Evolutionary conservation across 1,140 invertebrate genomes (phyloP).

Genomic region (Prorops nasuta): DNA sequence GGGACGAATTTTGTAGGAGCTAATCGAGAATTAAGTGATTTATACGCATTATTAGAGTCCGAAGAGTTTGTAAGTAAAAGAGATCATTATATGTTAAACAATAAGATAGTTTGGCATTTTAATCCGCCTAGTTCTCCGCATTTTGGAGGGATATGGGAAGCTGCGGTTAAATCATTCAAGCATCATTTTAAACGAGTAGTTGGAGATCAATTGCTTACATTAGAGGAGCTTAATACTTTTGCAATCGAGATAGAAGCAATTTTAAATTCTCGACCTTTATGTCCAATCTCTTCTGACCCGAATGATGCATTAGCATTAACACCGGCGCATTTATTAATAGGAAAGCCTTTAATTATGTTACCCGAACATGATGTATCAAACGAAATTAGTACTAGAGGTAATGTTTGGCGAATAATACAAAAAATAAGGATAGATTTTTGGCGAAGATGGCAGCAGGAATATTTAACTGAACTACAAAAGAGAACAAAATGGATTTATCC

Average conservation of each 20-base stretch:
- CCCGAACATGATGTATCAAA: constrained; percentile 10
- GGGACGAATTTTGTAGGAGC: constrained; percentile 40
- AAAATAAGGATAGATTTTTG: constrained; percentile 30
- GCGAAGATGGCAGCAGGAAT: constrained; percentile 30
- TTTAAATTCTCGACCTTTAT: no score
- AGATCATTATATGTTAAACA: background rate
- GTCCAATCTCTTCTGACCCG: constrained; percentile 20
- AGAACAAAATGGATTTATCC: constrained; percentile 35
- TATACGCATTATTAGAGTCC: background rate
- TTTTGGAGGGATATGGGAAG: constrained; percentile 20
- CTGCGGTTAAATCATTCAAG: no score
- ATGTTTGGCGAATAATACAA: constrained; percentile 5
- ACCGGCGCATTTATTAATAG: no score
- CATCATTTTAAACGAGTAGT: constrained; percentile 21
- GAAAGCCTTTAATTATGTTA: constrained; percentile 21
- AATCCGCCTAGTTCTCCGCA: constrained; percentile 17
- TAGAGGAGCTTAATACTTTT: no score
- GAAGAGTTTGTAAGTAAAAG: background rate
- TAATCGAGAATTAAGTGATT: constrained; percentile 7
- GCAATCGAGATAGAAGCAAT: no score
- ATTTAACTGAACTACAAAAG: constrained; percentile 25
- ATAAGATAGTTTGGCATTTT: constrained; percentile 19
- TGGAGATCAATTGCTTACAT: constrained; percentile 5
- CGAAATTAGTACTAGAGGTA: background rate
- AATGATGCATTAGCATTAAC: no score